Percentiles rank a stretch among this genome's conserved stretches.
phyloP scores from a whole-genome alignment of 1,140 invertebrate genomes.

The Melitaea cinxia region DNA sequence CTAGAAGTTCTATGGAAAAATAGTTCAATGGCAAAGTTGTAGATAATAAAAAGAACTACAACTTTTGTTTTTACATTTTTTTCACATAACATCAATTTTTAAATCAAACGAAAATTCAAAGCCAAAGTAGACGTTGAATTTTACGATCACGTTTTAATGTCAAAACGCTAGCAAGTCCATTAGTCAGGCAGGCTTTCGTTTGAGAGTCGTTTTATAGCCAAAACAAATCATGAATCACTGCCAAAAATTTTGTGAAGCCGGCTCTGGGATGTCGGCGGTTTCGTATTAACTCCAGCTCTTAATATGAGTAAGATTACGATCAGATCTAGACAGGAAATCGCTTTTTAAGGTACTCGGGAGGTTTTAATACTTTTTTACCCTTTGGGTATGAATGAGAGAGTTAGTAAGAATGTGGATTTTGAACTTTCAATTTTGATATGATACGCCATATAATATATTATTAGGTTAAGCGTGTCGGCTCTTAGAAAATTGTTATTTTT shows the following conservation, averaged over 20 bases:
- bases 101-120: conserved; percentile 9
- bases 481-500: no score
- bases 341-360: neutral
- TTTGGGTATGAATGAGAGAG: no score
- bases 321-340: conserved; percentile 3
- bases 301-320: neutral
- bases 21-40: no score
- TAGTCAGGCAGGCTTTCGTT: conserved; percentile 44
- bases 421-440: no score
- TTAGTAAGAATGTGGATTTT: no score
- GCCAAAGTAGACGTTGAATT: conserved; percentile 10
- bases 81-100: no score
- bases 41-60: no score
- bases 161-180: conserved; percentile 47
- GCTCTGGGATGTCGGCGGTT: conserved; percentile 37
- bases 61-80: no score
- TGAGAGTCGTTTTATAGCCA: conserved; percentile 58
- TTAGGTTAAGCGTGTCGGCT: no score
- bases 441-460: no score
- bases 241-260: conserved; percentile 51
- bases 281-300: conserved; percentile 35
- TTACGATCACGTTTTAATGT: conserved; percentile 40
- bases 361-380: no score
- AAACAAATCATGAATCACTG: conserved; percentile 71
- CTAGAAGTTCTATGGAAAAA: no score